These are phyloP conservation scores for Atopsyche davidsoni DNA, from an alignment of 1,140 invertebrate genomes.

Conservation along the genomic window DNA sequence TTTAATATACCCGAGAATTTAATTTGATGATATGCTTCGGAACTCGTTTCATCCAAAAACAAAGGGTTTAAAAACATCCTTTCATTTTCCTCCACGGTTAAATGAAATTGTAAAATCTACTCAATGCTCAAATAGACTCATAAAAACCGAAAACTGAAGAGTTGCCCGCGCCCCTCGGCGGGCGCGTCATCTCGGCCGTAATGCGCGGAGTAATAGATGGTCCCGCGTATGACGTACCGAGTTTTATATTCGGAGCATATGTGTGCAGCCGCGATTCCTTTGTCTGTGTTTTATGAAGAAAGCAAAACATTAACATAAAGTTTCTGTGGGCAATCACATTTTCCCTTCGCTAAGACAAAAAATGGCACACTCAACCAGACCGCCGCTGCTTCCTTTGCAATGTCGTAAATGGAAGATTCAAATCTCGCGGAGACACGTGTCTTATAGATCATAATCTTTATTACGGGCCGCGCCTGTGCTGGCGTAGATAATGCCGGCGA, in stretches of 20 bases:
- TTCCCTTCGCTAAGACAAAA: neutral
- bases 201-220: no score
- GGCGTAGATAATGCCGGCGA: slow-evolving; percentile 4
- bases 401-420: slow-evolving; percentile 21
- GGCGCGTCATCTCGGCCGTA: no score
- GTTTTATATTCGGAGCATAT: slow-evolving; percentile 20
- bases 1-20: no score
- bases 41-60: no score
- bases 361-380: slow-evolving; percentile 14
- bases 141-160: no score
- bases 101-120: no score
- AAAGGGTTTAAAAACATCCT: no score
- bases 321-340: slow-evolving; percentile 20
- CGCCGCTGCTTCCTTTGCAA: slow-evolving; percentile 12
- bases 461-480: slow-evolving; percentile 10
- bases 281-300: slow-evolving; percentile 22
- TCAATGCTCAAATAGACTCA: no score
- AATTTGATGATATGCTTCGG: no score
- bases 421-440: slow-evolving; percentile 21
- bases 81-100: no score
- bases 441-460: slow-evolving; percentile 30
- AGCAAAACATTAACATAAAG: slow-evolving; percentile 29
- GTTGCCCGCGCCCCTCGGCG: no score
- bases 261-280: slow-evolving; percentile 13
- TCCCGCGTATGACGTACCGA: no score